A percentile compares a stretch with the other conserved stretches of the same genome.
phyloP scores from a whole-genome alignment of 2,888 invertebrate species.

The Synergus laeviventris region DNA sequence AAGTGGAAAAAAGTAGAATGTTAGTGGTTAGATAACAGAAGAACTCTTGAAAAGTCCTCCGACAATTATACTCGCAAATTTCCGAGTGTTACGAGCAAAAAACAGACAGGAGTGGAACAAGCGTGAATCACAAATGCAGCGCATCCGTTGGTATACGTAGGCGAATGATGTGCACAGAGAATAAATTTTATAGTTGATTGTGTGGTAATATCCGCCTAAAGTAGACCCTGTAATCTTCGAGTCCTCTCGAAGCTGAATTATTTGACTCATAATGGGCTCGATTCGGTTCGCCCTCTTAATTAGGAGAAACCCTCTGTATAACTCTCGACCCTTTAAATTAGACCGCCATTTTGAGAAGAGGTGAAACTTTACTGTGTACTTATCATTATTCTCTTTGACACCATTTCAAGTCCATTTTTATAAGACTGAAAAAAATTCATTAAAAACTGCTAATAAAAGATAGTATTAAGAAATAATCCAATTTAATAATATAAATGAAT shows the following conservation, averaged over 20 bases:
- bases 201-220: conserved; percentile 57
- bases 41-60: conserved; percentile 47
- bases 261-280: conserved; percentile 46
- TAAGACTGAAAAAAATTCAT: not conserved
- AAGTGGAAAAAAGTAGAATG: not conserved
- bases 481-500: no score
- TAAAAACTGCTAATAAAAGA: no score
- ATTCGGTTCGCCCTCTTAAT: conserved; percentile 56
- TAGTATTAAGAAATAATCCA: no score
- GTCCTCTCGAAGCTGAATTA: conserved; percentile 49
- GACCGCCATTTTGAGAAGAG: not conserved
- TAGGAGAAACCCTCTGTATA: conserved; percentile 45
- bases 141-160: conserved; percentile 39
- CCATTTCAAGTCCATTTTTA: not conserved
- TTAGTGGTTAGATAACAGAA: conserved; percentile 40
- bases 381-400: not conserved
- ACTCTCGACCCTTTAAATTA: conserved; percentile 10
- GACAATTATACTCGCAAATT: conserved; percentile 58
- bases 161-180: conserved; percentile 45
- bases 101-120: conserved; percentile 5
- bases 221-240: conserved; percentile 51
- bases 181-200: conserved; percentile 58
- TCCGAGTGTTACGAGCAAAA: conserved; percentile 47
- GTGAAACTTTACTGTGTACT: conserved; percentile 18
- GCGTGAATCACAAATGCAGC: not conserved